These are phyloP conservation scores for Zosterops borbonicus DNA, from an alignment of 2,113 vertebrate genomes.

Conservation along the genomic window DNA sequence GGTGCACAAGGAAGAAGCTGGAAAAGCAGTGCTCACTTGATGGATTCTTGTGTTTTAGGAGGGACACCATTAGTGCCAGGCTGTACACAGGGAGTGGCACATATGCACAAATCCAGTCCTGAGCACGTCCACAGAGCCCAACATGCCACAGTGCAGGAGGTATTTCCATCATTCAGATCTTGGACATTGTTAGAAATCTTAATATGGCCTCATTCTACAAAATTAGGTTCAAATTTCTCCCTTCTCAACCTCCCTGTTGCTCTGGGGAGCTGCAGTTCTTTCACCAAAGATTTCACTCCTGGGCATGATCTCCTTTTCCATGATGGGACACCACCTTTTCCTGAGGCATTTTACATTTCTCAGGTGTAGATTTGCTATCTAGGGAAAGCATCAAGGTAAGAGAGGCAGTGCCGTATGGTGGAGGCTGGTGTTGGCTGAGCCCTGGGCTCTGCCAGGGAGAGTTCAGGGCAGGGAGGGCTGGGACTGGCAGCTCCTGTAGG, in stretches of 20 bases:
- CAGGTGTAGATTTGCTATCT: neutral
- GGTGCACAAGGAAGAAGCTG: neutral
- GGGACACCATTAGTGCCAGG: neutral
- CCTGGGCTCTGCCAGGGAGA: neutral
- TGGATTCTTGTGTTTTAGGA: neutral
- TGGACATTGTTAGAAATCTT: neutral
- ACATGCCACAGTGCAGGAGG: accelerated
- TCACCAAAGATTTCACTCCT: neutral
- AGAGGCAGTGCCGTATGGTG: neutral
- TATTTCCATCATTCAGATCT: neutral
- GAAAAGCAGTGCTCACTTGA: neutral
- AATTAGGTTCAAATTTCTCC: neutral
- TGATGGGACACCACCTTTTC: neutral
- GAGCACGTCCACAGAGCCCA: neutral
- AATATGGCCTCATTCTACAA: neutral
- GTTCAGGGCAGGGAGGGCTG: neutral
- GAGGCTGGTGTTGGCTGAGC: neutral
- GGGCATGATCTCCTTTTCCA: neutral
- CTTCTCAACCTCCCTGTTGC: neutral
- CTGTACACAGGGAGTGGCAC: neutral
- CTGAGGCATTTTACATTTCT: neutral
- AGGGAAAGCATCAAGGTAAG: neutral
- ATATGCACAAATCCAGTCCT: neutral
- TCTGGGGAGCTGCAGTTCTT: neutral
- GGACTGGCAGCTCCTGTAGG: neutral